Conservation (phyloP, 2,797 vertebrate genomes). For the Propithecus deckenii region DNA sequence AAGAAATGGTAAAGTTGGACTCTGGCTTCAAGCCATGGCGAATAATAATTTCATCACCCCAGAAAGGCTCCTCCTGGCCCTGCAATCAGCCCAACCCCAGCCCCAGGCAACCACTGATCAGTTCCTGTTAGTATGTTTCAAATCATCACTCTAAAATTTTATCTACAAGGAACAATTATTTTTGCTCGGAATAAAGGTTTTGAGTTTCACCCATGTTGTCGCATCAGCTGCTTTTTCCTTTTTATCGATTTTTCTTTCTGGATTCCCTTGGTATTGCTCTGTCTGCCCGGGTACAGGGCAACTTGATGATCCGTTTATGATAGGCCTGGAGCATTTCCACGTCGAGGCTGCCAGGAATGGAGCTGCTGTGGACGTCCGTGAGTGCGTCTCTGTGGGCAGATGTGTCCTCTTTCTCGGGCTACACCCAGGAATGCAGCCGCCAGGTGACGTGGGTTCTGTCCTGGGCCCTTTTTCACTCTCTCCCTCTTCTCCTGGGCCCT, state of each 20-base stretch:
- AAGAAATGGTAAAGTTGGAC: not conserved
- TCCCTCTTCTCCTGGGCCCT: not conserved
- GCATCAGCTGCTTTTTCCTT: not conserved
- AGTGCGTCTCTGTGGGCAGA: not conserved
- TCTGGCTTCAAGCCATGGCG: not conserved
- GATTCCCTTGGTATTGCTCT: not conserved
- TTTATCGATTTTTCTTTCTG: not conserved
- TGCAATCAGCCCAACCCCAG: not conserved
- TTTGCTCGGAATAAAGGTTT: not conserved
- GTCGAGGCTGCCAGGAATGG: fast-evolving
- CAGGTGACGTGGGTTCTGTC: not conserved
- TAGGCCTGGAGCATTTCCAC: not conserved
- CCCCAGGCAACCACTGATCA: not conserved
- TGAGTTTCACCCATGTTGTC: too few species aligned
- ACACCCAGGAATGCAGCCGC: not conserved
- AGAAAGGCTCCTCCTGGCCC: too few species aligned
- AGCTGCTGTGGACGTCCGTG: fast-evolving
- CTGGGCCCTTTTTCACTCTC: too few species aligned
- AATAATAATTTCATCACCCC: not conserved
- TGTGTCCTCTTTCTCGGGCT: not conserved
- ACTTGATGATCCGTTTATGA: not conserved
- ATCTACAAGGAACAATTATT: too few species aligned
- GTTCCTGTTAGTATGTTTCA: not conserved
- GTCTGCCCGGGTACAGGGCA: too few species aligned
- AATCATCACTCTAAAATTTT: not conserved